Evolutionary conservation across 2,888 invertebrate genomes (phyloP).

Genomic region (Cheilosia vernalis): DNA sequence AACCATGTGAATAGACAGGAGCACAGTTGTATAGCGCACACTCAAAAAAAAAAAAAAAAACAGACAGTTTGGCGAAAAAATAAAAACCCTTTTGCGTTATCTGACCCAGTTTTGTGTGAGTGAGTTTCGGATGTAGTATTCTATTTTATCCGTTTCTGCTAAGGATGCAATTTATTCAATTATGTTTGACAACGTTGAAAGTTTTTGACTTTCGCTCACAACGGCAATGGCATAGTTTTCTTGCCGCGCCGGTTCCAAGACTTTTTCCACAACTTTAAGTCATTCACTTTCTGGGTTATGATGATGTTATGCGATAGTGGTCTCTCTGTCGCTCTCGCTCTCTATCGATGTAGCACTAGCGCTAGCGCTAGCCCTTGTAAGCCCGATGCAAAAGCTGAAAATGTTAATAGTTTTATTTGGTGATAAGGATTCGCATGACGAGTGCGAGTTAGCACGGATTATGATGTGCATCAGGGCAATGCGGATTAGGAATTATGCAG

Average conservation of each 20-base stretch:
- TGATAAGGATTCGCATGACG: slow-evolving; percentile 34
- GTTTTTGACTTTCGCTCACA: slow-evolving; percentile 69
- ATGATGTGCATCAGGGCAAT: slow-evolving; percentile 42
- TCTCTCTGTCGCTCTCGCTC: background rate
- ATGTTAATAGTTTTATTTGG: slow-evolving; percentile 67
- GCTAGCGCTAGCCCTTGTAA: background rate
- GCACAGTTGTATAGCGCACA: background rate
- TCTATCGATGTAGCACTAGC: background rate
- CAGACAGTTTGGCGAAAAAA: slow-evolving; percentile 2
- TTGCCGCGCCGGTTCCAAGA: slow-evolving; percentile 12
- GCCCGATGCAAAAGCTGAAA: slow-evolving; percentile 33
- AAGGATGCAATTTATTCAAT: slow-evolving; percentile 74
- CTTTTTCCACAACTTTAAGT: slow-evolving; percentile 23
- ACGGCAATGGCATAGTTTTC: slow-evolving; percentile 69
- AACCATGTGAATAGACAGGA: slow-evolving; percentile 26
- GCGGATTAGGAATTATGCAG: slow-evolving; percentile 56
- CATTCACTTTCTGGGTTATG: slow-evolving; percentile 19
- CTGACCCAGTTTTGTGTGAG: slow-evolving; percentile 69
- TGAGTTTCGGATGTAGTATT: slow-evolving; percentile 53
- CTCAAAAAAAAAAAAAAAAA: slow-evolving; percentile 7
- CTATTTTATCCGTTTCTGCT: slow-evolving; percentile 34
- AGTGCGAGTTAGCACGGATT: slow-evolving; percentile 19
- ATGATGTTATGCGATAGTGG: background rate
- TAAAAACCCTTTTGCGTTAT: slow-evolving; percentile 23
- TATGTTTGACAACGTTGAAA: slow-evolving; percentile 71